Evolutionary conservation across 2,113 vertebrate genomes (phyloP), one percentile per base, ranked within the genome.

Genomic region (Columba janthina): DNA sequence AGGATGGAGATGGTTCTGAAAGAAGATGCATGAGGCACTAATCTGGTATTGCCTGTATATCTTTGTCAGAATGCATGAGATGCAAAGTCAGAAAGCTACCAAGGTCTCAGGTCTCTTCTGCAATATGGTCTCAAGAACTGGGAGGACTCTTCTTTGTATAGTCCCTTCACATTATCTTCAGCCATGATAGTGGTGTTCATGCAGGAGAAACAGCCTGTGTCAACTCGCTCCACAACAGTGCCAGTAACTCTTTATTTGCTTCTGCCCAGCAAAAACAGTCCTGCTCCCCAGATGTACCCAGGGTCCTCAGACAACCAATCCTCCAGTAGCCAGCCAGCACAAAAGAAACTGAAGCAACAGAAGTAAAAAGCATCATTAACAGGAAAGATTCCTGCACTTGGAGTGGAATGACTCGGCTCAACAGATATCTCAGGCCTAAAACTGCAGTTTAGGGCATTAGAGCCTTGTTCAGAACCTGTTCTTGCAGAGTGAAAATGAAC

Each of bases 331-430:
- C 98, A 99, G 73, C 98, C 98, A 8, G 95, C 98, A 51, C 98
- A 99, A 96, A 98, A 99, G 91, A 99, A 99, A 92, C 97, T 99
- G 50, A 99, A 99, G 92, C 97, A 98, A 78, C 98, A 98, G 88
- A 99, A 98, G 96, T 98, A 99, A 96, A 99, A 98, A 93, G 87
- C 97, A 14, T 98, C 98, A n/a, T 98, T 99, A 77, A 98, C 98
- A 57, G 98, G 98, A 54, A 99, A 99, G 98, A 99, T 99, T 96
- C 99, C 98, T 67, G 98, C 98, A 53, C 96, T 98, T 96, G 98
- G 98, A 4, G 98, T 99, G 83, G 99, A 99, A 96, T 99, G 99
- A 98, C 98, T 99, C 28, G 98, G 98, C 48, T 98, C 98, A 21
- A 96, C 98, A 31, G 98, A 98, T 95, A 98, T 99, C 66, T 98